Evolutionary conservation across 37 sponge, comb jelly and placozoan genomes (phyloP).

Genomic region (Ianthella basta): DNA sequence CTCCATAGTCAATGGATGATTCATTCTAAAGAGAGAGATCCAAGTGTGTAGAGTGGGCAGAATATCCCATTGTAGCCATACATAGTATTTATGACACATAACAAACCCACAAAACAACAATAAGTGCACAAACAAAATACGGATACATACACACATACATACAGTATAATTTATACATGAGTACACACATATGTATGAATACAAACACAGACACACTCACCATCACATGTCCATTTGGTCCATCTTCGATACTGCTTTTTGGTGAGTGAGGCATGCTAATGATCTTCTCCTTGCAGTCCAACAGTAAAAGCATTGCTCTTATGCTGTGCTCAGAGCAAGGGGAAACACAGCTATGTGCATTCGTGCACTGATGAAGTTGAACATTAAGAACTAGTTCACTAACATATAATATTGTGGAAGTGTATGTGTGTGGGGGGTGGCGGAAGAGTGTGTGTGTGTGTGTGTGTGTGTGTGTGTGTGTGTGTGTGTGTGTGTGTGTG

Average conservation of each 20-base stretch:
- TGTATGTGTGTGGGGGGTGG: too few species aligned
- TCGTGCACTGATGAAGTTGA: too few species aligned
- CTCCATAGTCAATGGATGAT: conserved; percentile 84
- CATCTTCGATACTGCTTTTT: too few species aligned
- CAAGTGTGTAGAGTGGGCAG: neutral
- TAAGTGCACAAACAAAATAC: too few species aligned
- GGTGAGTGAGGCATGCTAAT: neutral
- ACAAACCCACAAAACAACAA: too few species aligned
- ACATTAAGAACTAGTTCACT: too few species aligned
- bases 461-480: neutral
- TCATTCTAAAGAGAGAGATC: conserved; percentile 6
- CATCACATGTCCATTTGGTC: neutral
- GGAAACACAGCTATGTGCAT: too few species aligned
- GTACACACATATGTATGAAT: too few species aligned
- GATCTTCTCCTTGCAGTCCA: conserved; percentile 88
- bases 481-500: conserved; percentile 14
- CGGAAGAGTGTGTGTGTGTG: conserved; percentile 4
- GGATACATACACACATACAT: too few species aligned
- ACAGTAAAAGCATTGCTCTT: conserved; percentile 85
- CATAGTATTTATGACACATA: neutral
- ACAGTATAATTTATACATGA: too few species aligned
- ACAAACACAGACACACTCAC: too few species aligned
- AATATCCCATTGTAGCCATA: neutral
- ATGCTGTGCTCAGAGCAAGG: conserved; percentile 58
- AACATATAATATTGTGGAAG: too few species aligned